phyloP scores from a whole-genome alignment of 2,888 invertebrate genomes.

The Apoderus coryli region DNA sequence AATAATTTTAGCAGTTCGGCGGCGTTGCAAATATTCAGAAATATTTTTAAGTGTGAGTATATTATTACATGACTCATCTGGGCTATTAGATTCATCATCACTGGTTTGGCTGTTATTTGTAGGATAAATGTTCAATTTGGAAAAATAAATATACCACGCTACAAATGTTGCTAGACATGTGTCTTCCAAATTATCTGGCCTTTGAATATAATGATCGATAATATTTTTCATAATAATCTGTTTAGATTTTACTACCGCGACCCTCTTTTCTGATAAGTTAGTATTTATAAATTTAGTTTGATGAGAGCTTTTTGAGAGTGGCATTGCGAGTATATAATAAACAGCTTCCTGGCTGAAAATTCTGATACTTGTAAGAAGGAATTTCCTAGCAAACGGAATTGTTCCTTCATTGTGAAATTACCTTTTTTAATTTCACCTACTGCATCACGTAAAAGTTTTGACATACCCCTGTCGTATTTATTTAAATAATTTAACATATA shows the following conservation, averaged over 20 bases:
- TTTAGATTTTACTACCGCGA: conserved; percentile 5
- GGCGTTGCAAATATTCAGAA: too few species aligned
- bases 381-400: conserved; percentile 6
- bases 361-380: conserved; percentile 7
- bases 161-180: conserved; percentile 10
- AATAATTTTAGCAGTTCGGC: too few species aligned
- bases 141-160: conserved; percentile 1
- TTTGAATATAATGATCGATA: conserved; percentile 5
- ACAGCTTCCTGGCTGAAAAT: conserved; percentile 10
- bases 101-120: conserved; percentile 1
- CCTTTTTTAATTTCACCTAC: conserved; percentile 8
- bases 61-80: background rate
- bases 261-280: conserved; percentile 5
- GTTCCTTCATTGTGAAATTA: conserved; percentile 5
- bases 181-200: conserved; percentile 6
- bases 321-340: conserved; percentile 6
- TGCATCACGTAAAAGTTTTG: conserved; percentile 5
- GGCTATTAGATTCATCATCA: conserved; percentile 6
- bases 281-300: conserved; percentile 8
- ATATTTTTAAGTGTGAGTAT: too few species aligned
- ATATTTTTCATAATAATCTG: conserved; percentile 5
- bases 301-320: conserved; percentile 6
- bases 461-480: conserved; percentile 8
- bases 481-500: conserved; percentile 6
- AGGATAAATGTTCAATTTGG: background rate